Conservation (phyloP, 2,797 vertebrate species). For the Gymnopithys bicolor region DNA sequence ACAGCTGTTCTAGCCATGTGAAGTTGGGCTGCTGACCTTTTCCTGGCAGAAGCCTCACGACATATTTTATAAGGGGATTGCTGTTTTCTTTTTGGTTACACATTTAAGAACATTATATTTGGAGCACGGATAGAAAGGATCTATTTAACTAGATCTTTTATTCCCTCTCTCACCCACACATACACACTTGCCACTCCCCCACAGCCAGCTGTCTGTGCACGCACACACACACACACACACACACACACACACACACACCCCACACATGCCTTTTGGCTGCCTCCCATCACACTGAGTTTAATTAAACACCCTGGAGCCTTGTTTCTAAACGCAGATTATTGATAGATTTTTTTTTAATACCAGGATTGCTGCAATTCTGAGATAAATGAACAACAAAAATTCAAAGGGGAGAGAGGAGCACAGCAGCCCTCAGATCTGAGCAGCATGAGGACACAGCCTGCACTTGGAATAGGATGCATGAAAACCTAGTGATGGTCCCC, state of each 20-base stretch:
- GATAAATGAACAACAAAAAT: neutral
- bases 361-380: neutral
- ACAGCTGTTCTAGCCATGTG: rapidly evolving
- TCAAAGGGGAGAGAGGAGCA: neutral
- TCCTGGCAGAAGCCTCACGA: neutral
- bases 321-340: neutral
- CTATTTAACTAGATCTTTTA: conserved; percentile 42
- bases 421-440: neutral
- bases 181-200: neutral
- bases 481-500: rapidly evolving
- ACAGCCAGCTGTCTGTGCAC: neutral
- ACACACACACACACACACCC: no score
- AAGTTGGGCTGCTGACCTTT: neutral
- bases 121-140: neutral
- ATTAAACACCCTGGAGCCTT: neutral
- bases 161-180: neutral
- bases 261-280: neutral
- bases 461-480: neutral
- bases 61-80: conserved; percentile 3
- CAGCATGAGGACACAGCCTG: neutral
- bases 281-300: neutral
- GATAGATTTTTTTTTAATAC: neutral
- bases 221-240: no score
- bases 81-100: neutral
- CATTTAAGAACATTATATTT: conserved; percentile 43